Evolutionary conservation across 2,797 vertebrate species (phyloP).

Genomic region (Scarus forsteni): DNA sequence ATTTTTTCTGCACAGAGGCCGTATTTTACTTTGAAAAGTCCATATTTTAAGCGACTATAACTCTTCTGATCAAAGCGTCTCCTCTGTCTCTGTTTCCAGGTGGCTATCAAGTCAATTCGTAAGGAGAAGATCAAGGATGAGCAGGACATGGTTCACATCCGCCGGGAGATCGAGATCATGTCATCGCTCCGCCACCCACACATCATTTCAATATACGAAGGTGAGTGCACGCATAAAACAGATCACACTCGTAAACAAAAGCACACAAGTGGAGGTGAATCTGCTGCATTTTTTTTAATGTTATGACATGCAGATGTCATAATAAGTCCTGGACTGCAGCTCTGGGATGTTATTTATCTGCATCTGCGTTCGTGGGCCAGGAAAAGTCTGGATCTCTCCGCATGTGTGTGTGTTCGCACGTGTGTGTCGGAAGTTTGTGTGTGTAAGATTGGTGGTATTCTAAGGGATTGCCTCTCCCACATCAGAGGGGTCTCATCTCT

Average conservation of each 20-base stretch:
- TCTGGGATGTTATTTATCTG: slow-evolving; percentile 79
- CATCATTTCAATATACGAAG: slow-evolving; percentile 97
- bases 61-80: slow-evolving; percentile 21
- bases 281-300: slow-evolving; percentile 62
- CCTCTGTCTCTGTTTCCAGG: slow-evolving; percentile 78
- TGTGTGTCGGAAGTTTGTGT: slow-evolving; percentile 53
- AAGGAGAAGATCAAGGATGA: slow-evolving; percentile 98
- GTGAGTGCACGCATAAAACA: slow-evolving; percentile 85
- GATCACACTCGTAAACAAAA: slow-evolving; percentile 34
- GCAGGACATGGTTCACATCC: slow-evolving; percentile 94
- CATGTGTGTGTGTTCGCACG: slow-evolving; percentile 21
- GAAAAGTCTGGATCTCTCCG: slow-evolving; percentile 62
- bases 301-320: slow-evolving; percentile 78
- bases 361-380: slow-evolving; percentile 58
- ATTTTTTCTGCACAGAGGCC: neutral
- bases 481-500: slow-evolving; percentile 82
- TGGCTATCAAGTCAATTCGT: slow-evolving; percentile 97
- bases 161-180: slow-evolving; percentile 99
- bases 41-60: neutral
- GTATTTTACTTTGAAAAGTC: slow-evolving; percentile 3
- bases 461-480: slow-evolving; percentile 79
- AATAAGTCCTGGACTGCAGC: slow-evolving; percentile 67
- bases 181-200: slow-evolving; percentile 96
- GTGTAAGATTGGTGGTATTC: slow-evolving; percentile 64
- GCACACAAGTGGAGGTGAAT: slow-evolving; percentile 41